phyloP scores from a whole-genome alignment of 2,888 invertebrate genomes.

The Muscina levida region DNA sequence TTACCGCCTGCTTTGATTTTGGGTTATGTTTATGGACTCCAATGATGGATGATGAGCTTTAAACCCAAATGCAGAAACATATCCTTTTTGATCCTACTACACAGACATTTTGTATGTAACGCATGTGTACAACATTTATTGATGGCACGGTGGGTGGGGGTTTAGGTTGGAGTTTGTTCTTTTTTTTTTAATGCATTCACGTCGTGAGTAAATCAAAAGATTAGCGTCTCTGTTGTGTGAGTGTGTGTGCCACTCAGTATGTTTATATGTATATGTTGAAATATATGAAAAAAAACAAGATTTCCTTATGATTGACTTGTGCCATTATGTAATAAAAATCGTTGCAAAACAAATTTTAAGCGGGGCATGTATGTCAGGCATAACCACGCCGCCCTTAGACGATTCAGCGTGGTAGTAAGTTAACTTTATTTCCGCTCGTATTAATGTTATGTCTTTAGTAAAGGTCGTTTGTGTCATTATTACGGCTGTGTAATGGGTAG shows the following conservation, averaged over 20 bases:
- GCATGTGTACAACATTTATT: conserved; percentile 24
- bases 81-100: background rate
- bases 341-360: conserved; percentile 16
- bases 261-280: conserved; percentile 14
- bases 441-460: background rate
- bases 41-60: conserved; percentile 53
- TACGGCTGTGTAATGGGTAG: background rate
- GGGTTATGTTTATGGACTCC: conserved; percentile 2
- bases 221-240: too few species aligned
- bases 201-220: conserved; percentile 60
- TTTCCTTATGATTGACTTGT: conserved; percentile 60
- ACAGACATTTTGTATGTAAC: conserved; percentile 9
- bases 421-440: conserved; percentile 30
- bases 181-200: conserved; percentile 44
- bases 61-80: conserved; percentile 8
- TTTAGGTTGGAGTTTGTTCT: too few species aligned
- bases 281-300: conserved; percentile 26
- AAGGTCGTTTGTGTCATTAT: background rate
- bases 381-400: too few species aligned
- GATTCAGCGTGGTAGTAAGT: background rate
- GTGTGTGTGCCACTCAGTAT: too few species aligned
- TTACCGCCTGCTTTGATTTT: conserved; percentile 12
- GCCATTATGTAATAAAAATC: conserved; percentile 52
- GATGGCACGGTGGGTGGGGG: conserved; percentile 39
- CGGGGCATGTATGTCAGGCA: background rate